Percentiles rank a stretch among this genome's conserved stretches.
Conservation (phyloP, 2,797 vertebrate genomes). For the Jordanella pulchra region DNA sequence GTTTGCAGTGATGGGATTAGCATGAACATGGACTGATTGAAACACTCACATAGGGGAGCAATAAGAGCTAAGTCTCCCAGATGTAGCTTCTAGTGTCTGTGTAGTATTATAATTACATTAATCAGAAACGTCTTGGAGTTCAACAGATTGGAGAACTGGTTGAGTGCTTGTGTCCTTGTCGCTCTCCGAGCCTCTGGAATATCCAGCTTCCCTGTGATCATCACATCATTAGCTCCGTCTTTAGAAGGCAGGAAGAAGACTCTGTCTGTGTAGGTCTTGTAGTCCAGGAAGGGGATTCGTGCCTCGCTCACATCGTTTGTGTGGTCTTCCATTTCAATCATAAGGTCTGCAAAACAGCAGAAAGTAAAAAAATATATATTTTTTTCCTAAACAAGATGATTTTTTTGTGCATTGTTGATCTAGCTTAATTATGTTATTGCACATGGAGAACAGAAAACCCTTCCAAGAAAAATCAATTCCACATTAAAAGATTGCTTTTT, state of each 20-base stretch:
- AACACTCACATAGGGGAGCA: too few species aligned
- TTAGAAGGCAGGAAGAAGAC: slow-evolving; percentile 98
- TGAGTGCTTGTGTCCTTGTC: slow-evolving; percentile 87
- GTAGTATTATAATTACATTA: slow-evolving; percentile 78
- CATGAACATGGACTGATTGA: too few species aligned
- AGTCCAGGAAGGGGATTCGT: slow-evolving; percentile 93
- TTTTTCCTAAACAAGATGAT: slow-evolving; percentile 26
- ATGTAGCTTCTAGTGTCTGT: background rate
- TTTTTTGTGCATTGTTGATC: slow-evolving; percentile 72
- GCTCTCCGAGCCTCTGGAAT: slow-evolving; percentile 88
- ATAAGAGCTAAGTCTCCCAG: background rate
- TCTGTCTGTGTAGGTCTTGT: slow-evolving; percentile 95
- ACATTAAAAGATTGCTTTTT: slow-evolving; percentile 50
- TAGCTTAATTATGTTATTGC: slow-evolving; percentile 83
- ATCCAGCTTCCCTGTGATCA: slow-evolving; percentile 94
- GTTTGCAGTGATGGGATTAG: background rate
- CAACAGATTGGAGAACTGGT: slow-evolving; percentile 97
- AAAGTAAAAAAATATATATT: slow-evolving; percentile 1
- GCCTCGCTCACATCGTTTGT: slow-evolving; percentile 93
- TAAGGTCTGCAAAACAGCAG: slow-evolving; percentile 83
- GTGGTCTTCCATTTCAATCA: slow-evolving; percentile 99
- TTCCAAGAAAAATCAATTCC: slow-evolving; percentile 36
- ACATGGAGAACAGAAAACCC: slow-evolving; percentile 16
- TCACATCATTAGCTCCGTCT: slow-evolving; percentile 94
- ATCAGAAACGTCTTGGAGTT: slow-evolving; percentile 99